These are phyloP conservation scores for Dicyrtoma fusca DNA, from an alignment of 2,888 invertebrate genomes.

Conservation along the genomic window DNA sequence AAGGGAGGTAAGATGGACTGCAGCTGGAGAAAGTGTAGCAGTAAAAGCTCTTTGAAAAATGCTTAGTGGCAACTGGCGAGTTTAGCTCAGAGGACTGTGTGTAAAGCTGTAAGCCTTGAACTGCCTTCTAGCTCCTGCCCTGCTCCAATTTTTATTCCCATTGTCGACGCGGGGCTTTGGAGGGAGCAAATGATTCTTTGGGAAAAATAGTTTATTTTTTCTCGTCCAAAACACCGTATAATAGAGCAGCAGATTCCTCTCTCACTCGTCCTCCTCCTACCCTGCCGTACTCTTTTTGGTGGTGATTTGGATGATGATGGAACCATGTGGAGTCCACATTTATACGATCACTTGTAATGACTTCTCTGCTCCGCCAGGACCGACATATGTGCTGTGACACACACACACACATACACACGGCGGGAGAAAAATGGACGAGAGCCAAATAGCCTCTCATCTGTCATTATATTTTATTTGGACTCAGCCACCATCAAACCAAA, in stretches of 20 bases:
- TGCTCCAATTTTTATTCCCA: too few relatives aligned
- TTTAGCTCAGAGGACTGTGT: too few relatives aligned
- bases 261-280: neutral
- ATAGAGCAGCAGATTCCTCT: neutral
- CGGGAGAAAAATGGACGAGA: slow-evolving; percentile 19
- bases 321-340: slow-evolving; percentile 28
- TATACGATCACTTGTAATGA: slow-evolving; percentile 21
- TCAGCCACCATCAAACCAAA: slow-evolving; percentile 15
- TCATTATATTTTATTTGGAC: slow-evolving; percentile 28
- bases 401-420: neutral
- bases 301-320: slow-evolving; percentile 11
- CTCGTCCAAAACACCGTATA: too few relatives aligned
- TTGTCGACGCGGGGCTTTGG: too few relatives aligned
- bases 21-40: too few relatives aligned
- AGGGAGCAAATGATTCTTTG: too few relatives aligned
- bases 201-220: too few relatives aligned
- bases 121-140: too few relatives aligned
- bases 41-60: too few relatives aligned
- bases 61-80: too few relatives aligned
- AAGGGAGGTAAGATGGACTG: too few relatives aligned
- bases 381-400: slow-evolving; percentile 7
- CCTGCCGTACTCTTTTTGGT: neutral
- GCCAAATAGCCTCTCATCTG: slow-evolving; percentile 26
- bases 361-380: slow-evolving; percentile 7
- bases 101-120: too few relatives aligned